Percentiles rank a stretch among this genome's conserved stretches.
phyloP scores from a whole-genome alignment of 2,888 invertebrate genomes.

The Drosophila siamana region DNA sequence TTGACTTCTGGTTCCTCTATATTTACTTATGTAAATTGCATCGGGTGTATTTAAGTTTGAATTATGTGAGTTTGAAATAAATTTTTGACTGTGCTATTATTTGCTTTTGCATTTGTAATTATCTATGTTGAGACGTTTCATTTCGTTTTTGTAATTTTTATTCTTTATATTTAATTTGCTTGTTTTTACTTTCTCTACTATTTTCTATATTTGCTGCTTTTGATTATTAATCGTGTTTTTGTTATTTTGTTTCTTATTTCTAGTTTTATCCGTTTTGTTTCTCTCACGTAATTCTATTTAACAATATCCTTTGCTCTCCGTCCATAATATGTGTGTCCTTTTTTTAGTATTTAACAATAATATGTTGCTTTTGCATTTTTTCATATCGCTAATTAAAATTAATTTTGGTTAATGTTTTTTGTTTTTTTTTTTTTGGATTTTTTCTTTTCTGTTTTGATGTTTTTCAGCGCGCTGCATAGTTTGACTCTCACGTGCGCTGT shows the following conservation, averaged over 20 bases:
- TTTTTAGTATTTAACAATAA: conserved; percentile 71
- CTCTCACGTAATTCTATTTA: conserved; percentile 73
- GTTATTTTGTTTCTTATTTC: conserved; percentile 48
- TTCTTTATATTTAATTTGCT: conserved; percentile 33
- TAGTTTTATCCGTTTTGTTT: conserved; percentile 42
- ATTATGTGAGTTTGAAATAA: conserved; percentile 52
- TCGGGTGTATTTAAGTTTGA: conserved; percentile 51
- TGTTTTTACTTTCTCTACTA: conserved; percentile 62
- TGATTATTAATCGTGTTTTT: conserved; percentile 75
- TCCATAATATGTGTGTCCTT: conserved; percentile 71
- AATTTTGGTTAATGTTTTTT: conserved; percentile 60
- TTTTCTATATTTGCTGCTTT: conserved; percentile 74
- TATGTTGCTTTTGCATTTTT: conserved; percentile 66
- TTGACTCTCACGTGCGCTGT: conserved; percentile 81
- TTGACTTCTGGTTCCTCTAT: conserved; percentile 19
- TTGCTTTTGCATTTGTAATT: conserved; percentile 33
- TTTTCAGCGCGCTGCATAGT: conserved; percentile 82
- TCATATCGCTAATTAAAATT: conserved; percentile 79
- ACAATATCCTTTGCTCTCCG: conserved; percentile 72
- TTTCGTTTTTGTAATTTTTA: conserved; percentile 24
- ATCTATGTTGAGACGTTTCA: conserved; percentile 39
- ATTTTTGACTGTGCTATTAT: conserved; percentile 62
- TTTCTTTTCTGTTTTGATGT: conserved; percentile 36
- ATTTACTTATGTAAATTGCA: conserved; percentile 43
- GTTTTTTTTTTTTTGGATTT: conserved; percentile 23